Percentiles rank a stretch among this genome's conserved stretches.
phyloP scores from a whole-genome alignment of 2,888 invertebrate species.

The Leptodirus hochenwartii region DNA sequence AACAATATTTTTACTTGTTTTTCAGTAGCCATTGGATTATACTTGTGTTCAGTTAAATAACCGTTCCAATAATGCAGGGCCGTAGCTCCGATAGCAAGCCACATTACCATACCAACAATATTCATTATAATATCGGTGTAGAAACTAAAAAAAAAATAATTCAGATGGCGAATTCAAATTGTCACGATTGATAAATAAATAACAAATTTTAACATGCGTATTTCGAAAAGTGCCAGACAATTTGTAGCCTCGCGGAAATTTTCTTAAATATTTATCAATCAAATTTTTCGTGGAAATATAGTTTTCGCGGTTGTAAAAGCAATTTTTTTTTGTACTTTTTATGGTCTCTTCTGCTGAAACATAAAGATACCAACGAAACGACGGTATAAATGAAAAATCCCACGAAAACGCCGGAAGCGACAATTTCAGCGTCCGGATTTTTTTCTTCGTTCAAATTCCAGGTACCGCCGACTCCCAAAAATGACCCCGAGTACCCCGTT shows the following conservation, averaged over 20 bases:
- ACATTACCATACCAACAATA: slow-evolving; percentile 67
- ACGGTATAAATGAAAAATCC: slow-evolving; percentile 73
- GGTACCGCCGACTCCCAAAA: slow-evolving; percentile 73
- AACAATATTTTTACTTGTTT: slow-evolving; percentile 44
- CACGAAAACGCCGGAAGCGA: slow-evolving; percentile 72
- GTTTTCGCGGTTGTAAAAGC: too few relatives aligned
- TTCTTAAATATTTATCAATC: too few relatives aligned
- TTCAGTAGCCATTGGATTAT: slow-evolving; percentile 51
- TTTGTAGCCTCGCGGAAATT: too few relatives aligned
- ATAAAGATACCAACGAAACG: slow-evolving; percentile 53
- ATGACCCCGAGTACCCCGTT: slow-evolving; percentile 64
- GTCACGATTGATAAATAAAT: background rate
- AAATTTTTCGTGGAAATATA: too few relatives aligned
- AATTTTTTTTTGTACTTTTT: slow-evolving; percentile 40
- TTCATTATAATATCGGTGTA: slow-evolving; percentile 74
- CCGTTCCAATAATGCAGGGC: slow-evolving; percentile 82
- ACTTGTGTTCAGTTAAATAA: slow-evolving; percentile 65
- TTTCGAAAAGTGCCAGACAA: too few relatives aligned
- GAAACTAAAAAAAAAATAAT: slow-evolving; percentile 34
- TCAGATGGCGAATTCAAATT: background rate
- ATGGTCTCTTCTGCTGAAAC: slow-evolving; percentile 61
- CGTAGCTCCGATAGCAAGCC: slow-evolving; percentile 70
- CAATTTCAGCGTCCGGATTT: slow-evolving; percentile 72
- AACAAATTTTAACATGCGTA: too few relatives aligned
- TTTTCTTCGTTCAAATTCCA: slow-evolving; percentile 84